Evolutionary conservation across 2,888 invertebrate genomes (phyloP).

Genomic region (Operophtera brumata): DNA sequence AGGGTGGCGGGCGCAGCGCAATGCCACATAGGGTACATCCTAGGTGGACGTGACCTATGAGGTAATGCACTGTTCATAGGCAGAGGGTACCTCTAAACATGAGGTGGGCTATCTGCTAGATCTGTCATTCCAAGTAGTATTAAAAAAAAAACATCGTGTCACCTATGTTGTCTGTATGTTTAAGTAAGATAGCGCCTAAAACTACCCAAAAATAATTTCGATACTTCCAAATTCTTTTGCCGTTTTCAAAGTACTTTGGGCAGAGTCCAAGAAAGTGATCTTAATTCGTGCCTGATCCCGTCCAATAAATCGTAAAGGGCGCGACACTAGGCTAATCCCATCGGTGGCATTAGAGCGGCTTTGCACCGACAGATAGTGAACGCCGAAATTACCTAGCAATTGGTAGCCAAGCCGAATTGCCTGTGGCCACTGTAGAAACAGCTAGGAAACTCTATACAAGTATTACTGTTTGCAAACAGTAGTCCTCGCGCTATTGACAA

Average conservation of each 20-base stretch:
- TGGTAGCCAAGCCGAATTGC: slow-evolving; percentile 76
- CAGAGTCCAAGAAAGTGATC: slow-evolving; percentile 37
- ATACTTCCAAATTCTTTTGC: not conserved
- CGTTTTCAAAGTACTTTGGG: not conserved
- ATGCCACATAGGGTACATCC: no score
- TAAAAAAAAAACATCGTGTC: no score
- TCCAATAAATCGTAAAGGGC: slow-evolving; percentile 75
- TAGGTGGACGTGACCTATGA: no score
- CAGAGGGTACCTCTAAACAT: no score
- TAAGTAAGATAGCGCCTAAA: no score
- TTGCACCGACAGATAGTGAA: slow-evolving; percentile 77
- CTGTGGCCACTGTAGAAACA: slow-evolving; percentile 49
- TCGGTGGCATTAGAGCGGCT: slow-evolving; percentile 78
- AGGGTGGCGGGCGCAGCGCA: no score
- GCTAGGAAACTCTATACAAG: slow-evolving; percentile 6
- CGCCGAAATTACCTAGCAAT: slow-evolving; percentile 80
- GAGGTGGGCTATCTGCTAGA: no score
- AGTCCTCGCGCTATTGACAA: no score
- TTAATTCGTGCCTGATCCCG: slow-evolving; percentile 62
- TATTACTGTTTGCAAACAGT: not conserved
- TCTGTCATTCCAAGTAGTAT: no score
- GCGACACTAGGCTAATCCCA: slow-evolving; percentile 77
- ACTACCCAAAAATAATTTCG: no score
- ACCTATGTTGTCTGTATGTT: no score
- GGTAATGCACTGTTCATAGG: no score